These are phyloP conservation scores for Chloebia gouldiae DNA, from an alignment of 2,113 vertebrate genomes.

Conservation along the genomic window DNA sequence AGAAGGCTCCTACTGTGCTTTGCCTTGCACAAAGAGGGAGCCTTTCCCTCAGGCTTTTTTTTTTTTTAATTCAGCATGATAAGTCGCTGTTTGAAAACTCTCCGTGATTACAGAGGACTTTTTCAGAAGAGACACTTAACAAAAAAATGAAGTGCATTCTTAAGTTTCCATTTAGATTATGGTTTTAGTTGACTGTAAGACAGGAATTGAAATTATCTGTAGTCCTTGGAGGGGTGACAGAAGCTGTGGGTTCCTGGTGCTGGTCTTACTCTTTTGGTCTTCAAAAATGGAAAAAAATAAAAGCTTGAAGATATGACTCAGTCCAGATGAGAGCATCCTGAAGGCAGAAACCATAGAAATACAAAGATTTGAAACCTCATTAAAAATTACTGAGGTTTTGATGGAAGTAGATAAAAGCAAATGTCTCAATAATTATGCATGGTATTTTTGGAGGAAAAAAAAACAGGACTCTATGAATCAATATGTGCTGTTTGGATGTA, in stretches of 20 bases:
- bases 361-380: background rate
- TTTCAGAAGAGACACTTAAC: background rate
- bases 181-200: background rate
- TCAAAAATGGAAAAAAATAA: background rate
- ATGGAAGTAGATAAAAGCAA: background rate
- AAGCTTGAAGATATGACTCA: background rate
- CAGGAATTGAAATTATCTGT: background rate
- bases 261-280: background rate
- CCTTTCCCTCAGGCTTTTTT: background rate
- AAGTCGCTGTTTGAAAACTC: background rate
- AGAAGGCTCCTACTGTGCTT: background rate
- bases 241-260: background rate
- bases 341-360: background rate
- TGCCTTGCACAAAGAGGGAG: background rate
- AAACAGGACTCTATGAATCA: background rate
- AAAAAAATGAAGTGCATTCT: background rate
- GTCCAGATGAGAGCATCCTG: background rate
- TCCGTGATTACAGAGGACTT: background rate
- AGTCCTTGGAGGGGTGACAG: background rate
- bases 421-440: background rate
- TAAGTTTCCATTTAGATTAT: background rate
- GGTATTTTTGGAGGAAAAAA: background rate
- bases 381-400: conserved; percentile 30
- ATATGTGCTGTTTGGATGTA: background rate
- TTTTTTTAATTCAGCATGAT: background rate